These are phyloP conservation scores for Apamea sordens DNA, from an alignment of 2,888 invertebrate genomes.

Conservation along the genomic window DNA sequence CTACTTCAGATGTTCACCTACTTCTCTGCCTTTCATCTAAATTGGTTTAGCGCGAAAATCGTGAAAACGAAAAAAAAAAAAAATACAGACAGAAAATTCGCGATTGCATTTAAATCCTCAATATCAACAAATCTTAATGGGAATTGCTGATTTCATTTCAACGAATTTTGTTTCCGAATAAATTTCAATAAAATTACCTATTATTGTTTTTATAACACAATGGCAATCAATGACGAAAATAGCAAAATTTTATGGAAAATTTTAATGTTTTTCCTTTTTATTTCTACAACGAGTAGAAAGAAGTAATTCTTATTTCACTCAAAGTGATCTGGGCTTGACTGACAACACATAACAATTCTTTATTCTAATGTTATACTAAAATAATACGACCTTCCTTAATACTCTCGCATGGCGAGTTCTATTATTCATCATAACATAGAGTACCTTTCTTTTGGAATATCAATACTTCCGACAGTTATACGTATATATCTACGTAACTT, in stretches of 20 bases:
- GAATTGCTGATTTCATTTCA: not conserved
- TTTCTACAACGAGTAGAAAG: not conserved
- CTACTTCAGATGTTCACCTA: not conserved
- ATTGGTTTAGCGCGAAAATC: not conserved
- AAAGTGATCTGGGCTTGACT: constrained; percentile 12
- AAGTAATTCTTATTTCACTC: constrained; percentile 8
- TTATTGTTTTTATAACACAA: not conserved
- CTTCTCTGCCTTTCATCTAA: not conserved
- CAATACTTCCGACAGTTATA: not conserved
- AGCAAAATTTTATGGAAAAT: not conserved
- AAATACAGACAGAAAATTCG: not conserved
- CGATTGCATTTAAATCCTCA: not conserved
- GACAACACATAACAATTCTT: constrained; percentile 11
- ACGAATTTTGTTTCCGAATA: not conserved
- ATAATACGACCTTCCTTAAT: constrained; percentile 39
- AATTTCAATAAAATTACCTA: not conserved
- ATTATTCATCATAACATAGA: constrained; percentile 28
- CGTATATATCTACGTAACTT: not conserved
- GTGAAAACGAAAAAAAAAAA: not conserved
- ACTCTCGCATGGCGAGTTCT: constrained; percentile 26
- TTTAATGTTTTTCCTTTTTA: not conserved
- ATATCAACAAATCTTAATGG: too few species aligned
- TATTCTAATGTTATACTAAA: constrained; percentile 39
- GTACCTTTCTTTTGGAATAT: constrained; percentile 15
- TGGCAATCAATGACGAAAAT: not conserved